Evolutionary conservation across 2,888 invertebrate genomes (phyloP).

Genomic region (Malacosoma neustria): DNA sequence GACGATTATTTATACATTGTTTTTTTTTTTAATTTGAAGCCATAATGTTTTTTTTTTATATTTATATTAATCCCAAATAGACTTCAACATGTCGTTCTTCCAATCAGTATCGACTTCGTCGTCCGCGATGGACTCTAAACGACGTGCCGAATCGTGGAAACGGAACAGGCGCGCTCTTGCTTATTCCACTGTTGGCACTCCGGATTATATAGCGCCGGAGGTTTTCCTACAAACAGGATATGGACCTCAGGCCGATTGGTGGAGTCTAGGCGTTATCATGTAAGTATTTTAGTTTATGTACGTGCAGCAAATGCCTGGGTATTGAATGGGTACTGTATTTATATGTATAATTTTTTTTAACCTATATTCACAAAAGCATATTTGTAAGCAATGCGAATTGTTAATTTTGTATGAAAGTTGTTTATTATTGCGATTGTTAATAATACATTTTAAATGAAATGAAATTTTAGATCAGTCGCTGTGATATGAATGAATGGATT

Average conservation of each 20-base stretch:
- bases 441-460: no score
- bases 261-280: slow-evolving; percentile 99
- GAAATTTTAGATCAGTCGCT: no score
- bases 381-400: no score
- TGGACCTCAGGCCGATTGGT: slow-evolving; percentile 99
- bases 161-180: slow-evolving; percentile 96
- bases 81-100: slow-evolving; percentile 4
- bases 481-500: no score
- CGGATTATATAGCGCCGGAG: slow-evolving; percentile 99
- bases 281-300: no score
- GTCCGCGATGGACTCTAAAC: slow-evolving; percentile 93
- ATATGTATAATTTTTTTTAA: no score
- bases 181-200: slow-evolving; percentile 96
- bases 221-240: slow-evolving; percentile 99
- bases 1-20: neutral
- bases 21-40: neutral
- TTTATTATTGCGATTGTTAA: no score
- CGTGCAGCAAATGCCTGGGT: no score
- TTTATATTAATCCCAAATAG: neutral
- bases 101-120: slow-evolving; percentile 58
- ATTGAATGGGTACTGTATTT: no score
- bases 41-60: neutral
- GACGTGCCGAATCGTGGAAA: slow-evolving; percentile 99
- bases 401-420: no score
- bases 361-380: no score